Conservation (phyloP, 2,113 vertebrate genomes). For the Dicaeum eximium region DNA sequence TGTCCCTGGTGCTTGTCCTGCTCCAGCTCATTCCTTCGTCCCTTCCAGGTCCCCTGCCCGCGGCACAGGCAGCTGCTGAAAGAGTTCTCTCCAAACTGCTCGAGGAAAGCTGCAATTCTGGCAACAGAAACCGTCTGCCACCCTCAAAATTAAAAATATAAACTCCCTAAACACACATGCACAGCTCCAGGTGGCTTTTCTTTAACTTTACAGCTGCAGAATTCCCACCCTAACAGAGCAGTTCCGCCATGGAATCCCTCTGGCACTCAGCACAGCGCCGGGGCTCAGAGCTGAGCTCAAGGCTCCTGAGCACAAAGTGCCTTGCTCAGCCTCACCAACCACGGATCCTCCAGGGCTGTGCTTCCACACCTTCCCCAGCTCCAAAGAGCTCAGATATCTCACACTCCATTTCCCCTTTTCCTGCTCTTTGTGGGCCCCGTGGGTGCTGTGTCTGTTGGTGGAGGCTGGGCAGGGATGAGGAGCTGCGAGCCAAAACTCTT, state of each 20-base stretch:
- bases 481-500: not conserved
- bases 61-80: not conserved
- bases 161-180: not conserved
- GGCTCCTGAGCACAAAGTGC: not conserved
- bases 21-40: not conserved
- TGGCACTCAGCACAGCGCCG: not conserved
- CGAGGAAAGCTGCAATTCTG: not conserved
- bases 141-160: not conserved
- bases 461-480: not conserved
- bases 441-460: not conserved
- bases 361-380: not conserved
- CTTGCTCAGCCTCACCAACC: not conserved
- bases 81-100: not conserved
- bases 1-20: not conserved
- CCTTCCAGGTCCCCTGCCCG: not conserved
- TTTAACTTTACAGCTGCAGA: not conserved
- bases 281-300: not conserved
- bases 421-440: not conserved
- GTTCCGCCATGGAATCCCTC: accelerated
- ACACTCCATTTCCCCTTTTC: not conserved
- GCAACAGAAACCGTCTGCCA: not conserved
- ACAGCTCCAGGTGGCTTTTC: not conserved
- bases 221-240: not conserved
- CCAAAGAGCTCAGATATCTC: not conserved
- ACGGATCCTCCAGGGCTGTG: accelerated